These are phyloP conservation scores for Mechanitis mazaeus DNA, from an alignment of 2,888 invertebrate genomes.

Conservation along the genomic window DNA sequence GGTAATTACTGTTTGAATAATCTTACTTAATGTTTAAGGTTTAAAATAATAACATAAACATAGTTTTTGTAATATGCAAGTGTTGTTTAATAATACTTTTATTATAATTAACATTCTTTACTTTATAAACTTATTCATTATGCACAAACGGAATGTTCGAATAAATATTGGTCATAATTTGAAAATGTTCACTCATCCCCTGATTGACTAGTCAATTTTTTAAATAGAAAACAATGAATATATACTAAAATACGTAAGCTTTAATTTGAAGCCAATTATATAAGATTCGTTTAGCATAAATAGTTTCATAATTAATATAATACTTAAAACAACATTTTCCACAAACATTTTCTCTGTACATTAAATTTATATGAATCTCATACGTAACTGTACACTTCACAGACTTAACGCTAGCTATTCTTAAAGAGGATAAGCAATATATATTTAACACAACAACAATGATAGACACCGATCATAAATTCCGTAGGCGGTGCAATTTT, in stretches of 20 bases:
- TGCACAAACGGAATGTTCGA: constrained; percentile 31
- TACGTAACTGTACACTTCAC: constrained; percentile 73
- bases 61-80: constrained; percentile 11
- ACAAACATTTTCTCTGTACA: constrained; percentile 48
- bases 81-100: background rate
- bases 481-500: constrained; percentile 11
- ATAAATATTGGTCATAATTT: constrained; percentile 25
- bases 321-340: constrained; percentile 1
- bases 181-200: constrained; percentile 42
- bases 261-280: too few species aligned
- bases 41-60: constrained; percentile 23
- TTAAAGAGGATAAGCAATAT: constrained; percentile 11
- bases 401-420: constrained; percentile 34
- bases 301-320: background rate
- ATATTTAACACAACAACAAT: constrained; percentile 15
- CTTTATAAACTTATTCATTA: constrained; percentile 10
- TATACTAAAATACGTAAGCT: background rate
- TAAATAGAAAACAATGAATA: constrained; percentile 52
- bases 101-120: background rate
- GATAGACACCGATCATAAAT: constrained; percentile 21
- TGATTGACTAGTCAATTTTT: constrained; percentile 66
- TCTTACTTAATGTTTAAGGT: constrained; percentile 16
- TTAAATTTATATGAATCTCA: constrained; percentile 65
- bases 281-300: background rate
- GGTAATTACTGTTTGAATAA: constrained; percentile 33